Base-by-base conservation (phyloP, 1,140 invertebrate species). In the Ceratosolen solmsi region DNA sequence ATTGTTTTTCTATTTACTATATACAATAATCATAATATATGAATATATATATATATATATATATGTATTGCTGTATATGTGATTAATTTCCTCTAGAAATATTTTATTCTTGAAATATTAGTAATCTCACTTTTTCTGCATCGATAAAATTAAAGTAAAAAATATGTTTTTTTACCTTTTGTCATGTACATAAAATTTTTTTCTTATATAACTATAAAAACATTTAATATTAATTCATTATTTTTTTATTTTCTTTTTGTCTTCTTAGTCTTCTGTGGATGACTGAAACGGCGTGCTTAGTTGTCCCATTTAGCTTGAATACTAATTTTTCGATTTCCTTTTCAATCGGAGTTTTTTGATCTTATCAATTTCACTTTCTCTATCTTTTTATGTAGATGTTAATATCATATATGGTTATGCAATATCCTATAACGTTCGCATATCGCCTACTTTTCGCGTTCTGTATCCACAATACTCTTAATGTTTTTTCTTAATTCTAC, bases 301-400 rank as follows among this genome's bases (percentile, higher is more conserved):
- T 41, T 75, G 49, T 75, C 4, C 17, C 20, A 78, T 51, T 68
- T 78, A 33, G 13, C 4, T 3, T 25, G 13, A 7, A 65, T 68
- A 60, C 27, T 78, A 78, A 78, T 78, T 78, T 46, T 33, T 27
- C 27, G 75, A 27, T 78, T 68, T 78, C 46, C 15, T 78, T 78
- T 68, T 78, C 22, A 11, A 2, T 25, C 33, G 8, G 33, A 27
- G 11, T 15, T 63, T 63, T 63, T 76, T 76, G 27, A n/a, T 65
- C 15, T 22, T 46, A 22, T 78, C 8, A 63, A 3, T 20, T 25
- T 78, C 46, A 68, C 60, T 78, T 78, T 78, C 60, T 51, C 46
- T 78, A 30, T 65, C 20, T 63, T 63, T 63, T 76, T 63, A 41
- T 36, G 9, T 33, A 51, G 38, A 1, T 36, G 36, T 36, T 3